These are phyloP conservation scores for Serranus cabrilla DNA, from an alignment of 2,797 vertebrate species.

Conservation along the genomic window DNA sequence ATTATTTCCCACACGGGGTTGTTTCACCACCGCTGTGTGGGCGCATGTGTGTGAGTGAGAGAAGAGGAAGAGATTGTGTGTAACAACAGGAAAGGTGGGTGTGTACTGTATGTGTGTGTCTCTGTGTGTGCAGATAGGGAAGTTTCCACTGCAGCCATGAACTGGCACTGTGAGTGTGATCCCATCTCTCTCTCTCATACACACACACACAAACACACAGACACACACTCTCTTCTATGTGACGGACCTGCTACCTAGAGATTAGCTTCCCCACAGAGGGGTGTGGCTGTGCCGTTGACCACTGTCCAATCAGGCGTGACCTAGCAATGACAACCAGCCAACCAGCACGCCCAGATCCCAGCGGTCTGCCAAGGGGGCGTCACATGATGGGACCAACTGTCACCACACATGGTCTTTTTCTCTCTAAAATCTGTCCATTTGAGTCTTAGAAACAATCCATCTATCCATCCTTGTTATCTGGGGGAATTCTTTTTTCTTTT, in stretches of 20 bases:
- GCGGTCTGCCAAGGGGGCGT: constrained; percentile 70
- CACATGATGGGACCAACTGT: constrained; percentile 83
- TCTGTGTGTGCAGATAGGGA: constrained; percentile 53
- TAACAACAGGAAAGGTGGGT: constrained; percentile 58
- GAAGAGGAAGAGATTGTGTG: constrained; percentile 44
- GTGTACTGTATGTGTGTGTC: constrained; percentile 21
- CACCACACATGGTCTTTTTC: constrained; percentile 79
- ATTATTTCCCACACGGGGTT: constrained; percentile 50
- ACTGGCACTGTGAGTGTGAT: constrained; percentile 19
- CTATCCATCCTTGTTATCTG: constrained; percentile 52
- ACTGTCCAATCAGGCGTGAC: constrained; percentile 76
- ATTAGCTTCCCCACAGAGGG: constrained; percentile 80
- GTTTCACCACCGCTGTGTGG: constrained; percentile 14
- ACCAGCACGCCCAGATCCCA: constrained; percentile 69
- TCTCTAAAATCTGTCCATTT: constrained; percentile 69
- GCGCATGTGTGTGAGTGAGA: constrained; percentile 38
- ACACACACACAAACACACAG: constrained; percentile 33
- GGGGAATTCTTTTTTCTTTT: not conserved
- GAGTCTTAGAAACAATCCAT: constrained; percentile 59
- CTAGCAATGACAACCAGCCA: constrained; percentile 68
- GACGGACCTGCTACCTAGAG: constrained; percentile 74
- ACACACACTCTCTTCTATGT: constrained; percentile 45
- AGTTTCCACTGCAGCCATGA: constrained; percentile 51
- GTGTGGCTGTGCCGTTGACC: constrained; percentile 73
- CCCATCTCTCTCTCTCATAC: not conserved